Conservation (phyloP, 2,797 vertebrate genomes). For the Pogonophryne albipinna region DNA sequence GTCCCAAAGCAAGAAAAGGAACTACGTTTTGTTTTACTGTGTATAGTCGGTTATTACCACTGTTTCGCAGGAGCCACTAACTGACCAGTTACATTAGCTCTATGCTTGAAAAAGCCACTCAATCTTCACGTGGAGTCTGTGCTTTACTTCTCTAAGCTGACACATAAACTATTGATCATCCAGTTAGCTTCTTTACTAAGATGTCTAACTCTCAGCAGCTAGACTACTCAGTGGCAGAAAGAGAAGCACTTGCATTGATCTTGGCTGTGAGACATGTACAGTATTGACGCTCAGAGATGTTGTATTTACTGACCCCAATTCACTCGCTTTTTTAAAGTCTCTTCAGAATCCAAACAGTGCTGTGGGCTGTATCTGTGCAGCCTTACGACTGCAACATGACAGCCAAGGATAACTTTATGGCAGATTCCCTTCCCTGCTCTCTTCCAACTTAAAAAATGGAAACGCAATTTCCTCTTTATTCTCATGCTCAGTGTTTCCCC, state of each 20-base stretch:
- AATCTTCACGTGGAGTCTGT: not conserved
- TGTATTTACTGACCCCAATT: not conserved
- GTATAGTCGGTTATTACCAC: fast-evolving
- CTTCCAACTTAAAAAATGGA: not conserved
- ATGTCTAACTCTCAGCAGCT: slow-evolving; percentile 4
- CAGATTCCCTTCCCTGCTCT: not conserved
- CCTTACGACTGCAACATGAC: not conserved
- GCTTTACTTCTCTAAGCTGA: not conserved
- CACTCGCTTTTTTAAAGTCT: not conserved
- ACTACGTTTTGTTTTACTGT: not conserved
- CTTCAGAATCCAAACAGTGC: not conserved
- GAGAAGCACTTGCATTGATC: not conserved
- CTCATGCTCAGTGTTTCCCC: not conserved
- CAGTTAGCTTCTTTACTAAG: slow-evolving; percentile 7
- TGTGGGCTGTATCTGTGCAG: not conserved
- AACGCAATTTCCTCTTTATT: not conserved
- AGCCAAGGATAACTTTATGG: not conserved
- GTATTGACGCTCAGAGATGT: not conserved
- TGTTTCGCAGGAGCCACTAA: not conserved
- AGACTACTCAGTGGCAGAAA: not conserved
- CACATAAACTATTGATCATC: not conserved
- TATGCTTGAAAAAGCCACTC: not conserved
- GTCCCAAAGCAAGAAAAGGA: not conserved
- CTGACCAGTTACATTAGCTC: not conserved
- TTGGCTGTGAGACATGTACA: not conserved